phyloP scores from a whole-genome alignment of 2,113 vertebrate species.

The Halcyon senegalensis region DNA sequence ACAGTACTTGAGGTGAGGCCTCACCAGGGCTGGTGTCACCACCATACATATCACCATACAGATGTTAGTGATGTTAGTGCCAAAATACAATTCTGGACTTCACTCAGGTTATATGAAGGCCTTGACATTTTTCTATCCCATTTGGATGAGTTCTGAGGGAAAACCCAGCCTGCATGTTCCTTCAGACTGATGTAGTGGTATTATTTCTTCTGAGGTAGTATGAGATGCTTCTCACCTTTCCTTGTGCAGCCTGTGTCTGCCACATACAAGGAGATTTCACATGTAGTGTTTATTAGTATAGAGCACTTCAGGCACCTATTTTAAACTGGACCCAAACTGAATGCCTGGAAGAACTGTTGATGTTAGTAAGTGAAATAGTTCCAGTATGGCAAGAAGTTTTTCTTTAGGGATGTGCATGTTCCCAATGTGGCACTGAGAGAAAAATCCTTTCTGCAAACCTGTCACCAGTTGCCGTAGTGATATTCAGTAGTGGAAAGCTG shows the following conservation, averaged over 20 bases:
- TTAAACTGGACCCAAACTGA: fast-evolving
- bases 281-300: not conserved
- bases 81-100: not conserved
- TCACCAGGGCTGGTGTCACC: no score
- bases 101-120: not conserved
- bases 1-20: no score
- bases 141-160: not conserved
- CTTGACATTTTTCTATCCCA: not conserved
- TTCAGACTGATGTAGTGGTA: not conserved
- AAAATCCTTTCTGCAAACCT: not conserved
- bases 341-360: not conserved
- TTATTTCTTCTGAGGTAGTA: not conserved
- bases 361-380: not conserved
- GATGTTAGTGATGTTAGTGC: not conserved
- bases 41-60: not conserved
- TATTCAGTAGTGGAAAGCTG: not conserved
- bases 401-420: not conserved
- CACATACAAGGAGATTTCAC: fast-evolving
- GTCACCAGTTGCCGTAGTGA: not conserved
- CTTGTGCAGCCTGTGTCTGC: not conserved
- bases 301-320: not conserved
- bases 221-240: not conserved
- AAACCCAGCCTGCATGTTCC: not conserved
- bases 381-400: not conserved
- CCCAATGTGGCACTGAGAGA: not conserved